Evolutionary conservation across 2,113 vertebrate genomes (phyloP).

Genomic region (Suricata suricatta): DNA sequence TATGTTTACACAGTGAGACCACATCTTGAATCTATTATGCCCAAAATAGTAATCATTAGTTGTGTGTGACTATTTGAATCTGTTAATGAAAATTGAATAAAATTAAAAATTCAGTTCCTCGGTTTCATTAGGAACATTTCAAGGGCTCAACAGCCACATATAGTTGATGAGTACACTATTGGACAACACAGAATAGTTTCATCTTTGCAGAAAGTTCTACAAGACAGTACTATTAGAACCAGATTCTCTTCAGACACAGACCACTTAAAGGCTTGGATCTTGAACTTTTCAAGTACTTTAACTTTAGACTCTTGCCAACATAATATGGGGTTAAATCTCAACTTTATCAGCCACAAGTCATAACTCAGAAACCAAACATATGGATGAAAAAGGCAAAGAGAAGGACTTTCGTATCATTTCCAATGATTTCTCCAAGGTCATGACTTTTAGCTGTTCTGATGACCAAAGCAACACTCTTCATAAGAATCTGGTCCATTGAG

Average conservation of each 20-base stretch:
- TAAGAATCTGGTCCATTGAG: background rate
- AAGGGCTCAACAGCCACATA: background rate
- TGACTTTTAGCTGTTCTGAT: constrained; percentile 28
- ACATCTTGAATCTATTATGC: background rate
- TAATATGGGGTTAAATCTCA: constrained; percentile 39
- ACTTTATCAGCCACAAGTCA: constrained; percentile 31
- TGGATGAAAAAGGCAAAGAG: constrained; percentile 27
- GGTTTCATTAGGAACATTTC: background rate
- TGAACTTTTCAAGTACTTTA: constrained; percentile 51
- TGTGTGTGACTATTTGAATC: constrained; percentile 22
- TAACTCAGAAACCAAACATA: background rate
- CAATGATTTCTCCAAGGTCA: constrained; percentile 47
- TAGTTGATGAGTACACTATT: background rate
- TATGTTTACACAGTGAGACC: background rate
- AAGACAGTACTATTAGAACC: background rate
- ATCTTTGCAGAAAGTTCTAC: background rate
- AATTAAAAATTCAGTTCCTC: background rate
- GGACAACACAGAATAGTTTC: background rate
- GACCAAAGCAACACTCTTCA: constrained; percentile 34
- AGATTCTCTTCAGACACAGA: constrained; percentile 24
- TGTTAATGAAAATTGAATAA: background rate
- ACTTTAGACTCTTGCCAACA: constrained; percentile 18
- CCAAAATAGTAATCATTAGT: background rate
- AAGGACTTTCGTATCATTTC: background rate
- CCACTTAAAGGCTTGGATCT: constrained; percentile 28